Base-by-base conservation (phyloP, 2,113 vertebrate species). In the Erinaceus europaeus region DNA sequence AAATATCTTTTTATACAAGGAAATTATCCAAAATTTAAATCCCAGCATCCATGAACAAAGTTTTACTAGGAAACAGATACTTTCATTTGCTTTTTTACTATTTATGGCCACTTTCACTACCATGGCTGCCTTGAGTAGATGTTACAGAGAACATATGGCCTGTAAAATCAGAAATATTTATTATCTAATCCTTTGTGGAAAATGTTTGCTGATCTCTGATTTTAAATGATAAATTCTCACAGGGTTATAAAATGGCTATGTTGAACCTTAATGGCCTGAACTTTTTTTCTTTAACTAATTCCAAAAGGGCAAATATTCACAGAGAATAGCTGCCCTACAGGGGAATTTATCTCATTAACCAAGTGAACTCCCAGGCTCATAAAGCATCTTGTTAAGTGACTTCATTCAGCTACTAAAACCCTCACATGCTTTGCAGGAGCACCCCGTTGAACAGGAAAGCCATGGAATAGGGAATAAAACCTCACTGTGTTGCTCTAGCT, bases 211-310 rank as follows among this genome's bases (percentile, higher is more conserved):
- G 34, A 48, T 73, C 36, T 25, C 57, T 59, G 81, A 93, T 76
- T 84, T 91, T 44, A 67, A 91, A 68, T 79, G 53, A 85, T 59
- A 72, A 64, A 68, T 69, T 86, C 38, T 57, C 53, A 73, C 42
- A 55, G 42, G 9, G 9, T 4, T 23, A 48, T 53, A 40, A 59
- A 64, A 76, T 85, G 44, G 50, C 62, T 32, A 15, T 3, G 7
- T 0, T 3, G 73, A 50, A 69, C 4, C 17, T 12, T 29, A 69
- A 77, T 6, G 29, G 68, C 29, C 46, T 65, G 73, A 68, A 88
- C 88, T 53, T 78, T 29, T n/a, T 76, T 57, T 85, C 38, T 46
- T 48, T 23, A 0, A 9, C n/a, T n/a, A n/a, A n/a, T 80, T 92
- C 34, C 61, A 82, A 67, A 85, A 64, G 15, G 61, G 21, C 21